Conservation (phyloP, 35 echinoderm and acorn worm genomes). For the Apostichopus californicus region DNA sequence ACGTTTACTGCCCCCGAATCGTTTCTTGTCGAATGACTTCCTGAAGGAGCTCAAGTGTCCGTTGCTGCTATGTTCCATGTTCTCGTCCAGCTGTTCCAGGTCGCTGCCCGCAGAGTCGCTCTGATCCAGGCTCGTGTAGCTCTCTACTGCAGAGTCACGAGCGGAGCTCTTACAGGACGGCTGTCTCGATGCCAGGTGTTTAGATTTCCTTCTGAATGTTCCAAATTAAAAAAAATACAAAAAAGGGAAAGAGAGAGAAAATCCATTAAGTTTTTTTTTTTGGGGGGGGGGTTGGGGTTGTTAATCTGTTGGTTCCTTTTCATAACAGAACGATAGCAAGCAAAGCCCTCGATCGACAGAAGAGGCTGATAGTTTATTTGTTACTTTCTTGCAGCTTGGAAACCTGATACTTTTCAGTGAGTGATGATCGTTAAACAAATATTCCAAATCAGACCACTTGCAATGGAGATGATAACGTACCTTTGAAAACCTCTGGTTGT, state of each 20-base stretch:
- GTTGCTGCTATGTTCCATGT: neutral
- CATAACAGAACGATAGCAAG: too few relatives aligned
- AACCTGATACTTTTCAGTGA: too few relatives aligned
- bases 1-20: conserved; percentile 30
- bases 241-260: neutral
- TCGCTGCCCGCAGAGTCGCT: conserved; percentile 71
- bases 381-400: too few relatives aligned
- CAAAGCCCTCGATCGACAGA: too few relatives aligned
- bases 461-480: neutral
- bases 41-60: conserved; percentile 63
- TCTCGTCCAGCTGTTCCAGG: conserved; percentile 48
- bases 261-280: too few relatives aligned
- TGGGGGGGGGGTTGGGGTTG: too few relatives aligned
- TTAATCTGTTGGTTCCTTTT: too few relatives aligned
- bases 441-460: too few relatives aligned
- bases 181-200: conserved; percentile 34
- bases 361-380: too few relatives aligned
- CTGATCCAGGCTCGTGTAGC: conserved; percentile 52
- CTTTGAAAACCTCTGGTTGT: conserved; percentile 68
- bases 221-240: neutral
- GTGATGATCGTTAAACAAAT: too few relatives aligned
- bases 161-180: conserved; percentile 58
- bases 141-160: conserved; percentile 61
- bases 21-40: conserved; percentile 66
- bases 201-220: conserved; percentile 71